Percentiles rank a stretch among this genome's conserved stretches.
phyloP scores from a whole-genome alignment of 2,113 vertebrate genomes.

The Taurulus bubalis region DNA sequence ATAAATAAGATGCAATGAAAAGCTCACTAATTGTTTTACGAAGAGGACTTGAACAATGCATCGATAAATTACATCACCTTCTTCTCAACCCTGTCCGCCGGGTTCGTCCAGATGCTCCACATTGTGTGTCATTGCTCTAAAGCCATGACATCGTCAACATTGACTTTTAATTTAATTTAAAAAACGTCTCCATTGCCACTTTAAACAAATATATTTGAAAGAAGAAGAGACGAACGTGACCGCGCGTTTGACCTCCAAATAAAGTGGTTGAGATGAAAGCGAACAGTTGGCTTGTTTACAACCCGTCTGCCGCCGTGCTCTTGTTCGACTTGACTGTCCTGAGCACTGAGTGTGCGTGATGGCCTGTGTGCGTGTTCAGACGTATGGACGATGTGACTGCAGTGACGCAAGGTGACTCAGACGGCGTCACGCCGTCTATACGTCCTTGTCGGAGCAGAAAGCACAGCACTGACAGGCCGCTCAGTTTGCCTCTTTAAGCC shows the following conservation, averaged over 20 bases:
- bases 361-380: constrained; percentile 2
- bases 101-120: background rate
- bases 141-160: too few species aligned
- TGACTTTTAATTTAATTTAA: too few species aligned
- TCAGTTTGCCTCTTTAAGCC: constrained; percentile 66
- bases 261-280: background rate
- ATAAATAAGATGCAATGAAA: background rate
- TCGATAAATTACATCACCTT: too few species aligned
- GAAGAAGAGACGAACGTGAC: background rate
- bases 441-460: constrained; percentile 50
- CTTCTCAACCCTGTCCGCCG: too few species aligned
- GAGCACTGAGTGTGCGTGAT: background rate
- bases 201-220: too few species aligned
- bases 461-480: constrained; percentile 35
- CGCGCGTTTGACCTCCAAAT: background rate
- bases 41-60: too few species aligned
- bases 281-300: background rate
- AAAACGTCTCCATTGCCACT: too few species aligned
- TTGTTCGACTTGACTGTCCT: background rate
- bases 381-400: background rate
- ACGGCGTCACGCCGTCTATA: constrained; percentile 52
- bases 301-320: background rate
- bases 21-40: background rate
- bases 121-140: too few species aligned
- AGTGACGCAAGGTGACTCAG: constrained; percentile 48